Evolutionary conservation across 2,113 vertebrate species (phyloP).

Genomic region (Pseudolaguvia tuberculata): DNA sequence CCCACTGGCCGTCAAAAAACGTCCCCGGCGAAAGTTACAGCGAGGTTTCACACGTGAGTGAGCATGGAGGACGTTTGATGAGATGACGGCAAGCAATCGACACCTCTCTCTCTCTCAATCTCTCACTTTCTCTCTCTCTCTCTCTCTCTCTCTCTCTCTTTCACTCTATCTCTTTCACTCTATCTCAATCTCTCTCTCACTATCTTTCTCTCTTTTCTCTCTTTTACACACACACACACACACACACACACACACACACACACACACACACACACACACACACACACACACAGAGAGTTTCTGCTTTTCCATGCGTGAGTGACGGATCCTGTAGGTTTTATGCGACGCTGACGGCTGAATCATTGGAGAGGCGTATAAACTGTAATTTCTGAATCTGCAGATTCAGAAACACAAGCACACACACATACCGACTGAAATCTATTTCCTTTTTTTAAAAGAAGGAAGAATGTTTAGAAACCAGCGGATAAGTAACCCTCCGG

Average conservation of each 20-base stretch:
- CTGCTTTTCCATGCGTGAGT: slow-evolving; percentile 18
- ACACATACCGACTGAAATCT: neutral
- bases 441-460: neutral
- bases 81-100: slow-evolving; percentile 48
- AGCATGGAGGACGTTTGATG: slow-evolving; percentile 53
- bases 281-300: slow-evolving; percentile 42
- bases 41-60: slow-evolving; percentile 75
- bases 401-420: slow-evolving; percentile 5
- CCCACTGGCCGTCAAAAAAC: slow-evolving; percentile 80
- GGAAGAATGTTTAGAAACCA: neutral
- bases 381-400: slow-evolving; percentile 12
- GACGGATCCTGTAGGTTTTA: slow-evolving; percentile 13
- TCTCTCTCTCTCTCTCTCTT: slow-evolving; percentile 30
- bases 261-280: slow-evolving; percentile 32
- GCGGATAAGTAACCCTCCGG: slow-evolving; percentile 60
- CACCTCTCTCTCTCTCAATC: slow-evolving; percentile 28
- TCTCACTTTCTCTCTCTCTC: slow-evolving; percentile 50
- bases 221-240: slow-evolving; percentile 27
- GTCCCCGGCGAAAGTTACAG: slow-evolving; percentile 61
- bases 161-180: slow-evolving; percentile 8
- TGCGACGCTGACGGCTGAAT: slow-evolving; percentile 24
- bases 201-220: slow-evolving; percentile 53
- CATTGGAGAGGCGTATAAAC: slow-evolving; percentile 16
- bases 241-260: slow-evolving; percentile 36
- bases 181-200: slow-evolving; percentile 18